Percentiles rank a stretch among this genome's conserved stretches.
These are phyloP conservation scores for Pollimyrus isidori DNA, from an alignment of 2,113 vertebrate genomes.

Conservation along the genomic window DNA sequence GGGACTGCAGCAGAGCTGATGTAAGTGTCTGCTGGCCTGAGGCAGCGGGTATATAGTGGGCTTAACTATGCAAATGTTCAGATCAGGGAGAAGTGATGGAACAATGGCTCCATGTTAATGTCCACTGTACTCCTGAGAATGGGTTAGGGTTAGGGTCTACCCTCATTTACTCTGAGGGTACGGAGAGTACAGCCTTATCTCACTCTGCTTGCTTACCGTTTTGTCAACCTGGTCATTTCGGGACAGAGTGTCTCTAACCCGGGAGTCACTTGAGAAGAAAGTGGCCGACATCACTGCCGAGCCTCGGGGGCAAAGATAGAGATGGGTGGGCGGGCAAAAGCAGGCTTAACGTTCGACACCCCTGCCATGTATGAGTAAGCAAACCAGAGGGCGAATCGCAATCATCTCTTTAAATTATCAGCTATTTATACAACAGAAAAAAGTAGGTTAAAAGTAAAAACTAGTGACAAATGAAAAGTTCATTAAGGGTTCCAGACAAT, in stretches of 20 bases:
- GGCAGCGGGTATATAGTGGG: background rate
- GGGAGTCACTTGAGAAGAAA: background rate
- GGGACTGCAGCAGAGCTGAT: background rate
- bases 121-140: background rate
- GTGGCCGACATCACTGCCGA: background rate
- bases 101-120: background rate
- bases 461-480: background rate
- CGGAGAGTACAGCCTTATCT: background rate
- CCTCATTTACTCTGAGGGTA: background rate
- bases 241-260: background rate
- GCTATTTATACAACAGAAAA: background rate
- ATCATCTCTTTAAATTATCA: background rate
- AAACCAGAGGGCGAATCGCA: background rate
- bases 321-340: too few relatives aligned
- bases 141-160: background rate
- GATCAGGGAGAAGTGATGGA: background rate
- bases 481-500: background rate
- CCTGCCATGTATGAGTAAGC: too few relatives aligned
- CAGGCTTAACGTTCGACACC: too few relatives aligned
- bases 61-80: background rate
- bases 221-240: background rate
- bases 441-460: background rate
- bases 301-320: too few relatives aligned
- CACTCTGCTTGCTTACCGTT: background rate
- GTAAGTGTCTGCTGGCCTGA: background rate